Evolutionary conservation across 2,113 vertebrate species (phyloP), one percentile per base, ranked within the genome.

Genomic region (Gnathonemus echidnorhynchus): DNA sequence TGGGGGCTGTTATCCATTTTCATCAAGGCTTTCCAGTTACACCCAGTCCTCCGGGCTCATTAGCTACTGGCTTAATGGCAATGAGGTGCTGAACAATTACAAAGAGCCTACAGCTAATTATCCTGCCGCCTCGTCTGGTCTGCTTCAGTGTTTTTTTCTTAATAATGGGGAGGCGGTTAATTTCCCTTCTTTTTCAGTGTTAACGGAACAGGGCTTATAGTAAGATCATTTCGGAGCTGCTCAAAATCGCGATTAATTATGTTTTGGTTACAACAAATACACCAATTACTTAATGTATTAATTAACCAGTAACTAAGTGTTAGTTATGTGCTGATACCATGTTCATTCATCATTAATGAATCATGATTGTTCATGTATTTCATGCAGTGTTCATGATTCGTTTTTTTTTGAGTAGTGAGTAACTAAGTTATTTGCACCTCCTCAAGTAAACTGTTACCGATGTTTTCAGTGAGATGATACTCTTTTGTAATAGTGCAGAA

Each of bases 1-100:
- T 91, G 91, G 92, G 93, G 90, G 92, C 88, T 66, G 90, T 90
- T 92, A 88, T 89, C 90, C 91, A 91, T 66, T 90, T 93, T 94
- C 85, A 89, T 93, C 94, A 77, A 39, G 35, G 70, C 35, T 93
- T 93, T 74, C 89, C 90, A 94, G 91, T 93, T 93, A 94, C 94
- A 93, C 89, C 83, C 91, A 53, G 90, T 93, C 92, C 94, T 92
- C 27, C 24, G 90, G 86, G 87, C 88, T 92, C 92, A 93, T 95
- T 92, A 94, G 94, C 92, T 92, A 91, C 93, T 90, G 24, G 6
- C 53, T 90, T 89, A 53, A 66, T n/a, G 90, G 90, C 90, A 85
- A 62, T 91, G 90, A 93, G n/a, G 5, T n/a, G 42, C 88, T 50
- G 86, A 42, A 15, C 87, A 58, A 91, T 35, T 39, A 80, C 48